phyloP scores from a whole-genome alignment of 2,888 invertebrate species.

The Crocallis elinguaria region DNA sequence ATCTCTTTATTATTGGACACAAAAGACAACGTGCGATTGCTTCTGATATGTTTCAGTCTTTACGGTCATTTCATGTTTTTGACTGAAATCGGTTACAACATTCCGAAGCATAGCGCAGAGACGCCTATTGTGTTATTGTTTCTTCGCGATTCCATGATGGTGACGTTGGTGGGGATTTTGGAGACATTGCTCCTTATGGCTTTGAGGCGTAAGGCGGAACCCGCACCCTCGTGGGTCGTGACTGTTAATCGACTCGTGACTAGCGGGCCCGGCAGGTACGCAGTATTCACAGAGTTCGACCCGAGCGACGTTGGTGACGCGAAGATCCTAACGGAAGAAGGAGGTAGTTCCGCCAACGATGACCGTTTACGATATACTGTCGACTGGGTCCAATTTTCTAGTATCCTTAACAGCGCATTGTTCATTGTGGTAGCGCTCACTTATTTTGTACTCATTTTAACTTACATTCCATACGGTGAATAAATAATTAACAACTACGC shows the following conservation, averaged over 20 bases:
- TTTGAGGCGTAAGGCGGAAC: constrained; percentile 53
- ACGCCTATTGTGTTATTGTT: constrained; percentile 83
- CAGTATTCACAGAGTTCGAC: constrained; percentile 76
- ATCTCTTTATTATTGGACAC: constrained; percentile 84
- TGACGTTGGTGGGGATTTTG: constrained; percentile 64
- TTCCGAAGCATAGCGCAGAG: constrained; percentile 85
- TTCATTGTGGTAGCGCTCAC: constrained; percentile 61
- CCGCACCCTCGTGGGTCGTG: constrained; percentile 67
- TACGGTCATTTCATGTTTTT: constrained; percentile 85
- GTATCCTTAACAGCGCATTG: constrained; percentile 65
- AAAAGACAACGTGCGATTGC: constrained; percentile 81
- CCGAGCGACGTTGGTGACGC: constrained; percentile 55
- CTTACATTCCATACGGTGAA: constrained; percentile 65
- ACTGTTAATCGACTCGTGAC: constrained; percentile 58
- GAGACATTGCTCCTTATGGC: constrained; percentile 69
- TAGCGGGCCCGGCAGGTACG: constrained; percentile 70
- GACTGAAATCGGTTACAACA: constrained; percentile 84
- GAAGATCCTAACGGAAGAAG: constrained; percentile 56
- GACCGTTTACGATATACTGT: constrained; percentile 36
- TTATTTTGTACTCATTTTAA: constrained; percentile 64
- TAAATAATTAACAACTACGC: too few relatives aligned
- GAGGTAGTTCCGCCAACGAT: constrained; percentile 24
- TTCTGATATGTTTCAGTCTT: constrained; percentile 85
- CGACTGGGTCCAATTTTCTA: constrained; percentile 76
- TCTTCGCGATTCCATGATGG: constrained; percentile 73